phyloP scores from a whole-genome alignment of 2,113 vertebrate species.

The Lasiurus cinereus region DNA sequence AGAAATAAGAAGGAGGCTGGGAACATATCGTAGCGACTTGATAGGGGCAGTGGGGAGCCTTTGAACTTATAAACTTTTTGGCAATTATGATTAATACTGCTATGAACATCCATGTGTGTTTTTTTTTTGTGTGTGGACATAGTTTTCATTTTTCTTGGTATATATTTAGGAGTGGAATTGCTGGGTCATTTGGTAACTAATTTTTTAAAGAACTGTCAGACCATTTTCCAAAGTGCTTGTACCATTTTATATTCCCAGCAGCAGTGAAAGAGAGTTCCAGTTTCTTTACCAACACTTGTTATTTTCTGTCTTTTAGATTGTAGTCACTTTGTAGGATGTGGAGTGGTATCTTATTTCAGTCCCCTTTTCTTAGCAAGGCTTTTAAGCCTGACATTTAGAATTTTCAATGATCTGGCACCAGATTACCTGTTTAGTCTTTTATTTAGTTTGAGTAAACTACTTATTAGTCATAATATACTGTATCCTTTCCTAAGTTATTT shows the following conservation, averaged over 20 bases:
- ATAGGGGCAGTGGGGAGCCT: not conserved
- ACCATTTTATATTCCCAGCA: not conserved
- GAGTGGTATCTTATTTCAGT: not conserved
- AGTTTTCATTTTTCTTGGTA: not conserved
- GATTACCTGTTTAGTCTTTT: not conserved
- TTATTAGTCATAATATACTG: not conserved
- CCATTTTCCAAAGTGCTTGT: not conserved
- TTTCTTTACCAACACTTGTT: not conserved
- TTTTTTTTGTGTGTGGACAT: not conserved
- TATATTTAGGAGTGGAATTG: not conserved
- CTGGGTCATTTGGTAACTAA: not conserved
- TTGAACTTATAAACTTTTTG: not conserved
- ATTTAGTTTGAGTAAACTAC: slow-evolving; percentile 3
- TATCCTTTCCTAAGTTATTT: slow-evolving; percentile 10
- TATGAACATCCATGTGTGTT: not conserved
- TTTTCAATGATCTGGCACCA: not conserved
- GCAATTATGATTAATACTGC: not conserved
- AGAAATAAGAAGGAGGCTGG: not conserved
- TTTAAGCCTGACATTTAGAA: not conserved
- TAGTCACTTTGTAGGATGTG: not conserved
- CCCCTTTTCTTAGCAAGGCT: not conserved
- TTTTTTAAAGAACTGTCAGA: not conserved
- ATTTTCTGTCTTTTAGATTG: not conserved
- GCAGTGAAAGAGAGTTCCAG: not conserved
- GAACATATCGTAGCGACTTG: not conserved